Conservation (phyloP, 2,113 vertebrate species). For the Sitta europaea region DNA sequence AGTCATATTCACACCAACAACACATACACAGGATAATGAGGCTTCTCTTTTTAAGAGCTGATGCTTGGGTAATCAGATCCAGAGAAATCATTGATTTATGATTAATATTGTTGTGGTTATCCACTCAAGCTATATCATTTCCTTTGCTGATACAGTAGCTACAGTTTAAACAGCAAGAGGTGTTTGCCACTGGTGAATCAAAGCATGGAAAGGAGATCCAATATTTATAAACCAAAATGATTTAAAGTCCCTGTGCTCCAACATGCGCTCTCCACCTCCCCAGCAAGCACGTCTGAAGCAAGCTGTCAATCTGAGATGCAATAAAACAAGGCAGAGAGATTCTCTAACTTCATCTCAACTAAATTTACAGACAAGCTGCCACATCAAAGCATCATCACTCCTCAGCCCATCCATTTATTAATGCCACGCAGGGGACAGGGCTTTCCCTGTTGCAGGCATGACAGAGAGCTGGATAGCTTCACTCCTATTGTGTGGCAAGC, state of each 20-base stretch:
- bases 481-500: neutral
- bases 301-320: neutral
- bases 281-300: neutral
- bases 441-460: rapidly evolving
- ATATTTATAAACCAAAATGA: neutral
- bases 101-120: neutral
- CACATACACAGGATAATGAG: neutral
- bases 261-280: neutral
- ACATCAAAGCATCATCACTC: neutral
- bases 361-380: neutral
- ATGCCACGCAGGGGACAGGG: neutral
- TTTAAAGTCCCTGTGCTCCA: neutral
- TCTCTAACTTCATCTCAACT: neutral
- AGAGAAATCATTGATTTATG: neutral
- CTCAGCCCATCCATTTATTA: neutral
- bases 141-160: neutral
- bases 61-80: neutral
- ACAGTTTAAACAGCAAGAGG: neutral
- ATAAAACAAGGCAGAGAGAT: neutral
- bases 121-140: neutral
- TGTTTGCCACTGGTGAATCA: neutral
- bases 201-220: neutral
- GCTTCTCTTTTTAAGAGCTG: neutral
- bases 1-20: neutral
- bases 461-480: neutral